These are phyloP conservation scores for Dasyornis broadbenti DNA, from an alignment of 2,113 vertebrate species.

Conservation along the genomic window DNA sequence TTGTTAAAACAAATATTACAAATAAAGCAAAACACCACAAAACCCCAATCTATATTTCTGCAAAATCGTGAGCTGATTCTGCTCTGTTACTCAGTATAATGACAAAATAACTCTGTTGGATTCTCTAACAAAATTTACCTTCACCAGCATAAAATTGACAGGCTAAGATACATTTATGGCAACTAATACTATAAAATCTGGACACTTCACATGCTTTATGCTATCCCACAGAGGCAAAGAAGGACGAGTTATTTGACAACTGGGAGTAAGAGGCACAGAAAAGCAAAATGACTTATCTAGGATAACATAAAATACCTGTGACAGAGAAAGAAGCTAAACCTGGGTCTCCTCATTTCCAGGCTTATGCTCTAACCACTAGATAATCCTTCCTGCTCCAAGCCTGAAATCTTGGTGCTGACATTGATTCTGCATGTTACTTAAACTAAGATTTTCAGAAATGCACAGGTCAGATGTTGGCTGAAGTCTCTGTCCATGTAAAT, in stretches of 20 bases:
- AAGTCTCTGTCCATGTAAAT: background rate
- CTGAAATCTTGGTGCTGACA: background rate
- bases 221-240: background rate
- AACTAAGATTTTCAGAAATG: background rate
- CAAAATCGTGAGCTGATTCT: background rate
- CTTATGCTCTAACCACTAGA: background rate
- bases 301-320: background rate
- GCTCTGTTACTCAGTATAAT: background rate
- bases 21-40: background rate
- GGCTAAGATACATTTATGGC: background rate
- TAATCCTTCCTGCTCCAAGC: background rate
- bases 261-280: constrained; percentile 11
- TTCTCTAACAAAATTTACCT: background rate
- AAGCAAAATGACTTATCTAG: constrained; percentile 12
- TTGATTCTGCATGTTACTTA: background rate
- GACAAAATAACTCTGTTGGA: background rate
- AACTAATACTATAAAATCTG: constrained; percentile 27
- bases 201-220: constrained; percentile 35
- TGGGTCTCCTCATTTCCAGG: background rate
- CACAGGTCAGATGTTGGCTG: background rate
- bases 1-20: background rate
- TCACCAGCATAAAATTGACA: constrained; percentile 15
- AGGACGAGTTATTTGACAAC: constrained; percentile 33
- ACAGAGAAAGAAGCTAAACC: background rate
- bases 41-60: background rate